A percentile compares a stretch with the other conserved stretches of the same genome.
phyloP scores from a whole-genome alignment of 2,797 vertebrate genomes.

The Gadopsis bispinosus region DNA sequence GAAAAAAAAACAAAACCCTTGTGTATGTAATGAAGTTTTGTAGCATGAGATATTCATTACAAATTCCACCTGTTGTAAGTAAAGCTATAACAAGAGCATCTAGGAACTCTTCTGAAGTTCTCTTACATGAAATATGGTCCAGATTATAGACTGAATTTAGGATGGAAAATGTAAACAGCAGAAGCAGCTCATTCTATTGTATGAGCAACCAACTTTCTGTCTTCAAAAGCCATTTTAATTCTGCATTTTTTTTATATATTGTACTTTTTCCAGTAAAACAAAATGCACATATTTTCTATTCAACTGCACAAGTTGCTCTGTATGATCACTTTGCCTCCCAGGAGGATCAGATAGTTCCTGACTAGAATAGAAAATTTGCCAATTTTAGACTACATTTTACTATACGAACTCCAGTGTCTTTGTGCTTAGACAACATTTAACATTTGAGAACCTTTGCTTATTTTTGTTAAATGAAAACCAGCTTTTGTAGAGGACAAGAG shows the following conservation, averaged over 20 bases:
- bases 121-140: conserved; percentile 42
- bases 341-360: not conserved
- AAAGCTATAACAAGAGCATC: conserved; percentile 14
- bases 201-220: not conserved
- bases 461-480: not conserved
- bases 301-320: not conserved
- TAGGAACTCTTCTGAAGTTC: conserved; percentile 35
- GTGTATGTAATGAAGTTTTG: conserved; percentile 34
- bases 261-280: not conserved
- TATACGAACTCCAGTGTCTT: not conserved
- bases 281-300: not conserved
- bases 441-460: not conserved
- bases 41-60: conserved; percentile 40
- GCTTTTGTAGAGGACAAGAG: not conserved
- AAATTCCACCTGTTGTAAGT: conserved; percentile 54
- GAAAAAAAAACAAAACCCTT: not conserved
- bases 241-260: not conserved
- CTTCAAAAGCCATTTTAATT: conserved; percentile 14
- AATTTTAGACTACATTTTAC: not conserved
- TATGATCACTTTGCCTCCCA: not conserved
- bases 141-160: conserved; percentile 34
- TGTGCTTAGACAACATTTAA: not conserved
- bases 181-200: not conserved
- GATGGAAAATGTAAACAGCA: conserved; percentile 35
- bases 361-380: not conserved